A percentile compares a stretch with the other conserved stretches of the same genome.
Evolutionary conservation across 2,113 vertebrate species (phyloP).

Genomic region (Chaenogobius annularis): DNA sequence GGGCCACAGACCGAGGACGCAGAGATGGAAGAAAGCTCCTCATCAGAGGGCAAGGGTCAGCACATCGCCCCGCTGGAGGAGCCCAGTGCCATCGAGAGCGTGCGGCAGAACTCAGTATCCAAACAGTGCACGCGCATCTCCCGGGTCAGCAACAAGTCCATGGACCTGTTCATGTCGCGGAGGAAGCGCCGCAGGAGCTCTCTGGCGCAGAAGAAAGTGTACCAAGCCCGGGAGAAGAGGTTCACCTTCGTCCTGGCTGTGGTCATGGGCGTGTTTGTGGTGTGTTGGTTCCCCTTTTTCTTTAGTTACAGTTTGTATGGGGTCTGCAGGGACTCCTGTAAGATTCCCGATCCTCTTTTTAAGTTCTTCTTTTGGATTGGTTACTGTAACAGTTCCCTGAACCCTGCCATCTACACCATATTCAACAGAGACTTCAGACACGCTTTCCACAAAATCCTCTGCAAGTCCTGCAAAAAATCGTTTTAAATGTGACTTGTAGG

Average conservation of each 20-base stretch:
- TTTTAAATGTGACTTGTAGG: slow-evolving; percentile 48
- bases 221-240: slow-evolving; percentile 91
- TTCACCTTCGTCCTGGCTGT: slow-evolving; percentile 93
- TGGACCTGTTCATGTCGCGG: slow-evolving; percentile 79
- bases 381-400: slow-evolving; percentile 96
- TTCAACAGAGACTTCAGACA: slow-evolving; percentile 93
- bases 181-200: slow-evolving; percentile 82
- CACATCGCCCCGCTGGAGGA: slow-evolving; percentile 32
- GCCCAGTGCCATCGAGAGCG: slow-evolving; percentile 51
- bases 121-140: slow-evolving; percentile 75
- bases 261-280: slow-evolving; percentile 94
- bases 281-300: slow-evolving; percentile 97
- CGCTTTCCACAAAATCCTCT: slow-evolving; percentile 92
- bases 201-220: slow-evolving; percentile 82
- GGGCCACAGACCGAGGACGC: slow-evolving; percentile 70
- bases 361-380: slow-evolving; percentile 98
- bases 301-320: slow-evolving; percentile 92
- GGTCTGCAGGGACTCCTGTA: slow-evolving; percentile 87
- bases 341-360: slow-evolving; percentile 85
- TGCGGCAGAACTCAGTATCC: slow-evolving; percentile 70
- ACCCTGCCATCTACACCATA: slow-evolving; percentile 94
- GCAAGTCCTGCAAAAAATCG: slow-evolving; percentile 83
- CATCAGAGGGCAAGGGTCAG: slow-evolving; percentile 78
- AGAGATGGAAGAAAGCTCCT: slow-evolving; percentile 79
- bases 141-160: slow-evolving; percentile 68